Evolutionary conservation across 2,113 vertebrate genomes (phyloP).

Genomic region (Mustela lutreola): DNA sequence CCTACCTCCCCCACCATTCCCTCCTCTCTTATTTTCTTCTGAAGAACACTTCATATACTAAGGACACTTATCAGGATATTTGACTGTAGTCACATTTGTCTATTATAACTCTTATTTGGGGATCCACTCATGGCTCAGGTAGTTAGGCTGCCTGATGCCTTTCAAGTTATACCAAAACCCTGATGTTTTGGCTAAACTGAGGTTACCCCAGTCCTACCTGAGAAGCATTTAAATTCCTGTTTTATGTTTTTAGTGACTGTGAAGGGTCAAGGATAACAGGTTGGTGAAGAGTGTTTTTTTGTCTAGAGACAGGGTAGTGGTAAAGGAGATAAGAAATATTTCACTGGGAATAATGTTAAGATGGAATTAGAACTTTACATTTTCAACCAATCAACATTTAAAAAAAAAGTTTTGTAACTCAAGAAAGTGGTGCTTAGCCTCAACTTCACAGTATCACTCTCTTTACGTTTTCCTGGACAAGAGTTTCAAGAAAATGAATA

Average conservation of each 20-base stretch:
- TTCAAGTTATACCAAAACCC: background rate
- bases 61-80: background rate
- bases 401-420: background rate
- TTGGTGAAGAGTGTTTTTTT: background rate
- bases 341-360: background rate
- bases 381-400: background rate
- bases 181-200: background rate
- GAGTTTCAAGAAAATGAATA: slow-evolving; percentile 50
- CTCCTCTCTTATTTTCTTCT: background rate
- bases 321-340: background rate
- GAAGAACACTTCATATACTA: background rate
- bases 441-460: background rate
- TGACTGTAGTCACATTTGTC: background rate
- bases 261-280: too few species aligned
- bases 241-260: background rate
- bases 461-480: slow-evolving; percentile 53
- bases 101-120: background rate
- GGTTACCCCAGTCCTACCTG: background rate
- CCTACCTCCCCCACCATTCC: too few species aligned
- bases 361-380: slow-evolving; percentile 7
- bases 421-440: slow-evolving; percentile 11
- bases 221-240: background rate
- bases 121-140: background rate
- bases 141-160: background rate
- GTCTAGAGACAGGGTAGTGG: background rate